Evolutionary conservation across 2,113 vertebrate genomes (phyloP).

Genomic region (Mesocricetus auratus): DNA sequence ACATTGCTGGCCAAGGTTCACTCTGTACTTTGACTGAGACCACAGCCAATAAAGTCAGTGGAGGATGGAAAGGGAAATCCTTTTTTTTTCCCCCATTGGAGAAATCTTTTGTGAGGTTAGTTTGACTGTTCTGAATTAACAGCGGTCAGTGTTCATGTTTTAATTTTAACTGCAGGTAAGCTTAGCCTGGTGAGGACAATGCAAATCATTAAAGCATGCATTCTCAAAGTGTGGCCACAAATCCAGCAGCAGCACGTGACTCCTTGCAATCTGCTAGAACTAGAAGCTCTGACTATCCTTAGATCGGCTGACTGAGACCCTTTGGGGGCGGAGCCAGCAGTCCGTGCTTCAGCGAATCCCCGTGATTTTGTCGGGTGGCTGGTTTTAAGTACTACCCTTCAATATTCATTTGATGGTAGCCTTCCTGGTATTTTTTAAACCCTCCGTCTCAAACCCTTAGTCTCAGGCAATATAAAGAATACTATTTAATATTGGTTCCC

Average conservation of each 20-base stretch:
- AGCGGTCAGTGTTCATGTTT: conserved; percentile 62
- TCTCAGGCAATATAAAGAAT: not conserved
- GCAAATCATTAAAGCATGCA: not conserved
- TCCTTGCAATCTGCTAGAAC: not conserved
- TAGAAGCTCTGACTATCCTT: not conserved
- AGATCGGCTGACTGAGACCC: not conserved
- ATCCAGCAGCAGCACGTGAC: not conserved
- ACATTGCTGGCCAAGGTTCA: conserved; percentile 74
- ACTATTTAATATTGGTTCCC: not conserved
- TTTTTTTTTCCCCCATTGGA: conserved; percentile 72
- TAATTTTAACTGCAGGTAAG: conserved; percentile 53
- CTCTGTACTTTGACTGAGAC: conserved; percentile 72
- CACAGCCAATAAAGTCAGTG: conserved; percentile 76
- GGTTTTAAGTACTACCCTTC: conserved; percentile 1
- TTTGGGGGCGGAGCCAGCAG: not conserved
- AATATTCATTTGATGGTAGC: not conserved
- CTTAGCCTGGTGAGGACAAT: conserved; percentile 27
- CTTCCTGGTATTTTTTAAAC: not conserved
- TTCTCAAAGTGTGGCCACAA: not conserved
- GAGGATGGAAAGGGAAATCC: conserved; percentile 70
- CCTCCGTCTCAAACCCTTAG: not conserved
- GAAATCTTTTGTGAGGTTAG: conserved; percentile 73
- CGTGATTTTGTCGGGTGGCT: not conserved
- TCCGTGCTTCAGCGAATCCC: not conserved
- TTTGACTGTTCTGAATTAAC: conserved; percentile 74